Percentiles rank a stretch among this genome's conserved stretches.
phyloP scores from a whole-genome alignment of 2,888 invertebrate species.

The Nomada fabriciana region DNA sequence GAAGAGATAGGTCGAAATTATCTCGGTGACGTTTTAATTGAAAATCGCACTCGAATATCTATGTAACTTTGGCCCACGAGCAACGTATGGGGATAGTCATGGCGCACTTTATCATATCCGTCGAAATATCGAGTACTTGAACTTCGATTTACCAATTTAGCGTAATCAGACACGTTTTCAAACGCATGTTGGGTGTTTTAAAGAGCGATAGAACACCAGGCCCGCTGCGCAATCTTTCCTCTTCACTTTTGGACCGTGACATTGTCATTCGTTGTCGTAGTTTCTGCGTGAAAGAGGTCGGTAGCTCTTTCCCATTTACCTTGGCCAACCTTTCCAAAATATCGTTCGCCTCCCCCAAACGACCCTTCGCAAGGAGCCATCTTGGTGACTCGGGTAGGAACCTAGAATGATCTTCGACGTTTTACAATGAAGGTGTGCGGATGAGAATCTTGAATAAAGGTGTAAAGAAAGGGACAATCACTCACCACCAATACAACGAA shows the following conservation, averaged over 20 bases:
- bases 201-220: constrained; percentile 89
- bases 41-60: too few species aligned
- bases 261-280: constrained; percentile 90
- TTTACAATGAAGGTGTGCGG: neutral
- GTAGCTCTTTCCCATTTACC: constrained; percentile 91
- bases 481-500: constrained; percentile 91
- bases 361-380: constrained; percentile 94
- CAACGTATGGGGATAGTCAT: neutral
- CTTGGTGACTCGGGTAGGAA: constrained; percentile 96
- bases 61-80: neutral
- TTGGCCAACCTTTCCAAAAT: constrained; percentile 92
- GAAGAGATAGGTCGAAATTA: neutral
- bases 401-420: constrained; percentile 78
- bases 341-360: constrained; percentile 92
- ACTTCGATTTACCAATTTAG: constrained; percentile 89
- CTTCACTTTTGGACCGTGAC: constrained; percentile 86
- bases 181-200: constrained; percentile 94
- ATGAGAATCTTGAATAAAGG: neutral
- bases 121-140: neutral
- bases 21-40: neutral
- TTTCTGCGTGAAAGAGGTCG: constrained; percentile 89
- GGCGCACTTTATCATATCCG: neutral
- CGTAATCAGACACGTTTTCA: constrained; percentile 94
- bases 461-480: constrained; percentile 39
- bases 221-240: constrained; percentile 81